These are phyloP conservation scores for Charanyca ferruginea DNA, from an alignment of 2,888 invertebrate genomes.

Conservation along the genomic window DNA sequence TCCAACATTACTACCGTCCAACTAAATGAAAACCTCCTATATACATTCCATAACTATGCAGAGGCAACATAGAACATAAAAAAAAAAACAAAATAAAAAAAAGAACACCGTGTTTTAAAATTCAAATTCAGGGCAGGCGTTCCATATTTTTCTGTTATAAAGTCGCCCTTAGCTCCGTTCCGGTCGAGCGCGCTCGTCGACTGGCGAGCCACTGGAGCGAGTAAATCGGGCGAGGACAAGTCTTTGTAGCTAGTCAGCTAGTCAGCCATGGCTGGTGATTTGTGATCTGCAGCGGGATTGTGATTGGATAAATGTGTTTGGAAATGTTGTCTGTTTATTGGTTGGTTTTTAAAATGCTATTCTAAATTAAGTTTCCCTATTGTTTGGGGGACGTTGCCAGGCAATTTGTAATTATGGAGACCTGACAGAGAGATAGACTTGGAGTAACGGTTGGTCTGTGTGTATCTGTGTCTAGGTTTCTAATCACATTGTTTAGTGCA, in stretches of 20 bases:
- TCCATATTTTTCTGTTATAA: conserved; percentile 34
- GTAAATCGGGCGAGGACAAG: conserved; percentile 50
- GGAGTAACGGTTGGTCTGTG: too few species aligned
- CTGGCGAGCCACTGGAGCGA: conserved; percentile 38
- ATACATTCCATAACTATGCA: background rate
- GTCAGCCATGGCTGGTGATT: conserved; percentile 42
- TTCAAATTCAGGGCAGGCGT: conserved; percentile 30
- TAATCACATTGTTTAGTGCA: too few species aligned
- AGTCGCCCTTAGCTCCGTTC: conserved; percentile 34
- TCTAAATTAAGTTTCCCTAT: background rate
- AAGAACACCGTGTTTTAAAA: conserved; percentile 8
- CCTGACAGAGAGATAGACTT: too few species aligned
- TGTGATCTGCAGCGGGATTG: conserved; percentile 24
- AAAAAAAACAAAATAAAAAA: background rate
- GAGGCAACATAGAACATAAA: background rate
- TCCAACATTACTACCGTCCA: background rate
- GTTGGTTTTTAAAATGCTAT: background rate
- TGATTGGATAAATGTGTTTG: conserved; percentile 6
- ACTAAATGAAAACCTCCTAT: background rate
- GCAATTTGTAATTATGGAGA: too few species aligned
- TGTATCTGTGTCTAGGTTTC: too few species aligned
- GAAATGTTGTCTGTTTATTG: conserved; percentile 9
- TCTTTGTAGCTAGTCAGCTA: conserved; percentile 38
- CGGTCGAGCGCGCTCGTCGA: conserved; percentile 41
- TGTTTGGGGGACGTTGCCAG: too few species aligned